Percentiles rank a stretch among this genome's conserved stretches.
Evolutionary conservation across 2,797 vertebrate genomes (phyloP).

Genomic region (Pachyuromys duprasi): DNA sequence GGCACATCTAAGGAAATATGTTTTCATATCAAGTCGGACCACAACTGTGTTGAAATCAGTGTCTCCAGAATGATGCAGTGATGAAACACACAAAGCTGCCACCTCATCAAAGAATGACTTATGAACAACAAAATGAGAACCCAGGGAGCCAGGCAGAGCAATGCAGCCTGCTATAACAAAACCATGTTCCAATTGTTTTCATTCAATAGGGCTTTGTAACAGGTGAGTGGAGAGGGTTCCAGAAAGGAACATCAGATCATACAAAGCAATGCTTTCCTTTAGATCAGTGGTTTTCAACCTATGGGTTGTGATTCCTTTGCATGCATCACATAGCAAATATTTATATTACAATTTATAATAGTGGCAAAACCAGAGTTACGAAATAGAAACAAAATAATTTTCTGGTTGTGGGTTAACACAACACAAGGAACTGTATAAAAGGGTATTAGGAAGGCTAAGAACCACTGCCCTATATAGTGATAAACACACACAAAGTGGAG

Average conservation of each 20-base stretch:
- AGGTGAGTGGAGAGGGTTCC: background rate
- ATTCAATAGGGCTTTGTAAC: background rate
- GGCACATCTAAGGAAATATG: background rate
- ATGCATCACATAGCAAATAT: background rate
- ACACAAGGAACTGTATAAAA: background rate
- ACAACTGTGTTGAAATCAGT: background rate
- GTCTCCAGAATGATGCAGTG: conserved; percentile 7
- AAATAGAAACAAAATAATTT: background rate
- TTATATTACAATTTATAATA: background rate
- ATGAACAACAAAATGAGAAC: background rate
- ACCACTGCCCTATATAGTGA: background rate
- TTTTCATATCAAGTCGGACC: conserved; percentile 45
- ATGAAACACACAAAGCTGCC: background rate
- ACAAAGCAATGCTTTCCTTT: background rate
- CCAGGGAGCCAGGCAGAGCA: background rate
- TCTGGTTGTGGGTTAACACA: background rate
- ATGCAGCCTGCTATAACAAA: background rate
- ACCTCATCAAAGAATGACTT: background rate
- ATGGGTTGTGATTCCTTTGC: too few species aligned
- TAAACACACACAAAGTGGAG: background rate
- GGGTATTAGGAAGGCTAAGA: background rate
- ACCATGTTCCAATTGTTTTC: background rate
- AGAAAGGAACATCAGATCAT: background rate
- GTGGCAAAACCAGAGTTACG: background rate
- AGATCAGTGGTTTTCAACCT: background rate